A percentile compares a stretch with the other conserved stretches of the same genome.
Conservation (phyloP, 2,113 vertebrate species). For the Boulengeromyrus knoepffleri region DNA sequence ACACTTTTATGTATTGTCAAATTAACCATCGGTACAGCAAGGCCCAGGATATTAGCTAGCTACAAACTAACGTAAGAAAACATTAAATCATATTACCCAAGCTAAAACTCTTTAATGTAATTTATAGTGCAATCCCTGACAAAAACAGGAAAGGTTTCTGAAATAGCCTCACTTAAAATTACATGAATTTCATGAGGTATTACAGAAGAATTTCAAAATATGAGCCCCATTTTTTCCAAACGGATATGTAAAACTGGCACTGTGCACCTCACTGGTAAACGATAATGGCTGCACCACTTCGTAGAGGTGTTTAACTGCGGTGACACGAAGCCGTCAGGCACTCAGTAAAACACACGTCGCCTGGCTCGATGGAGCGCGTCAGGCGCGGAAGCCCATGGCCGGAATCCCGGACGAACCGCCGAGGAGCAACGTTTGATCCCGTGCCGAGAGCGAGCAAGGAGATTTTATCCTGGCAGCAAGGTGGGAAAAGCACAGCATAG, state of each 20-base stretch:
- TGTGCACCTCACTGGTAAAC: conserved; percentile 49
- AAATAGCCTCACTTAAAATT: not conserved
- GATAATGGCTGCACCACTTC: conserved; percentile 41
- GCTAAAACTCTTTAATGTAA: not conserved
- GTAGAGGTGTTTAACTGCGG: conserved; percentile 49
- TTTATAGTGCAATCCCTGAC: not conserved
- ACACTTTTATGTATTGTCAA: not conserved
- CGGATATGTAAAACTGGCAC: conserved; percentile 34
- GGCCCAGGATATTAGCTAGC: not conserved
- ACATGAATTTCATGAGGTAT: not conserved
- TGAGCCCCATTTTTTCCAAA: conserved; percentile 44
- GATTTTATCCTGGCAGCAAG: conserved; percentile 29
- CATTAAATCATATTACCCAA: not conserved
- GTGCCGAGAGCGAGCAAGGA: conserved; percentile 42
- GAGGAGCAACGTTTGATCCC: conserved; percentile 39
- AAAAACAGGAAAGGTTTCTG: not conserved
- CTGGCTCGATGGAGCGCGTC: conserved; percentile 38
- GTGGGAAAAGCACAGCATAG: conserved; percentile 1
- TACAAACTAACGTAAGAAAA: not conserved
- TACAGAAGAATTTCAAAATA: conserved; percentile 25
- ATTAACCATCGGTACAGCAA: not conserved
- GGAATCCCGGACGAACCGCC: conserved; percentile 48
- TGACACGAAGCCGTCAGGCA: conserved; percentile 51
- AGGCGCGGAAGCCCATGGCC: conserved; percentile 29
- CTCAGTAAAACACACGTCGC: conserved; percentile 58